phyloP scores from a whole-genome alignment of 2,888 invertebrate genomes.

The Luffia ferchaultella region DNA sequence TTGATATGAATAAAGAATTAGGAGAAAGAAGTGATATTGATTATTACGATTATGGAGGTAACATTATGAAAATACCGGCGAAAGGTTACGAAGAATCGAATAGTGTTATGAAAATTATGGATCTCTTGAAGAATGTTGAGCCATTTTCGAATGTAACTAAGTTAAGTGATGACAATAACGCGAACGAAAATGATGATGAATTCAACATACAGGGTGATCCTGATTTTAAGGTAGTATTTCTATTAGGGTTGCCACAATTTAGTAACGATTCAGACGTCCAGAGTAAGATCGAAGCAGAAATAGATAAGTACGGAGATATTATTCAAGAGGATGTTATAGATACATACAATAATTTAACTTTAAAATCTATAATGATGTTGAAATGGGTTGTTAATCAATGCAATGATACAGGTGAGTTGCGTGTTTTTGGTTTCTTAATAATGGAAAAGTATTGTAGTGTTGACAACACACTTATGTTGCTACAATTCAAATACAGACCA shows the following conservation, averaged over 20 bases:
- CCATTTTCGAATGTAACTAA: not conserved
- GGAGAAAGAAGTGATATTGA: conserved; percentile 28
- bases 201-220: conserved; percentile 16
- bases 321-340: conserved; percentile 86
- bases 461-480: no score
- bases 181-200: not conserved
- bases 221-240: conserved; percentile 44
- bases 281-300: conserved; percentile 72
- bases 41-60: conserved; percentile 42
- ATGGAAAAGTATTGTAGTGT: not conserved
- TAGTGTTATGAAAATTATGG: not conserved
- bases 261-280: conserved; percentile 66
- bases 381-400: conserved; percentile 82
- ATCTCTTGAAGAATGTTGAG: not conserved
- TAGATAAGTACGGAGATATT: conserved; percentile 74
- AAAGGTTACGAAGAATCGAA: conserved; percentile 28
- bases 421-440: not conserved
- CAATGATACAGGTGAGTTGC: conserved; percentile 47
- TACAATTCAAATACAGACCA: no score
- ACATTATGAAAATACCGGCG: conserved; percentile 56
- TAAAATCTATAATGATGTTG: conserved; percentile 85
- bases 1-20: conserved; percentile 49
- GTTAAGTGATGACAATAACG: not conserved
- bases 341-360: conserved; percentile 85
- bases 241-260: conserved; percentile 70